A percentile compares a stretch with the other conserved stretches of the same genome.
Conservation (phyloP, 2,888 invertebrate genomes). For the Tinea semifulvella region DNA sequence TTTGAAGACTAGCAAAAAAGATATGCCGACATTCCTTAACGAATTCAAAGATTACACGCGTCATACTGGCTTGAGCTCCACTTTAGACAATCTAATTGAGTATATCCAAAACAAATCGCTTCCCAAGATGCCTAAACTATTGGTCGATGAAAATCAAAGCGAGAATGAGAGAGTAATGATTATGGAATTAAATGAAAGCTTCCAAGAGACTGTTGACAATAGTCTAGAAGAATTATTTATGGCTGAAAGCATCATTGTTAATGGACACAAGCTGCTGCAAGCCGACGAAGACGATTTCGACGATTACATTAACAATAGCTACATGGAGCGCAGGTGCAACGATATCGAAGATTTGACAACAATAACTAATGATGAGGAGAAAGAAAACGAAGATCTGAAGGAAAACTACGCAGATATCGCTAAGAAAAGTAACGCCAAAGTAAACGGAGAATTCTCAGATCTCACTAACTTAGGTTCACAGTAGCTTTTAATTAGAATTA, state of each 20-base stretch:
- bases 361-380: not conserved
- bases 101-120: not conserved
- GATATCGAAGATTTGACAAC: too few species aligned
- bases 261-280: not conserved
- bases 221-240: not conserved
- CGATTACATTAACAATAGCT: not conserved
- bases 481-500: too few species aligned
- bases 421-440: too few species aligned
- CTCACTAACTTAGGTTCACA: too few species aligned
- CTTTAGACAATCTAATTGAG: not conserved
- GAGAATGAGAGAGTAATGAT: not conserved
- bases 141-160: too few species aligned
- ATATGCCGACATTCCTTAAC: conserved; percentile 2
- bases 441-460: too few species aligned
- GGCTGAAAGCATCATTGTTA: not conserved
- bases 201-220: not conserved
- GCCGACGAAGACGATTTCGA: not conserved
- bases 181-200: not conserved
- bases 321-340: not conserved
- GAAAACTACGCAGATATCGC: conserved; percentile 2
- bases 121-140: not conserved
- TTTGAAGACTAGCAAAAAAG: not conserved
- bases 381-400: not conserved
- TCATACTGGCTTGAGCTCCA: not conserved
- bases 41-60: not conserved